These are phyloP conservation scores for Promerops cafer DNA, from an alignment of 2,113 vertebrate species.

Conservation along the genomic window DNA sequence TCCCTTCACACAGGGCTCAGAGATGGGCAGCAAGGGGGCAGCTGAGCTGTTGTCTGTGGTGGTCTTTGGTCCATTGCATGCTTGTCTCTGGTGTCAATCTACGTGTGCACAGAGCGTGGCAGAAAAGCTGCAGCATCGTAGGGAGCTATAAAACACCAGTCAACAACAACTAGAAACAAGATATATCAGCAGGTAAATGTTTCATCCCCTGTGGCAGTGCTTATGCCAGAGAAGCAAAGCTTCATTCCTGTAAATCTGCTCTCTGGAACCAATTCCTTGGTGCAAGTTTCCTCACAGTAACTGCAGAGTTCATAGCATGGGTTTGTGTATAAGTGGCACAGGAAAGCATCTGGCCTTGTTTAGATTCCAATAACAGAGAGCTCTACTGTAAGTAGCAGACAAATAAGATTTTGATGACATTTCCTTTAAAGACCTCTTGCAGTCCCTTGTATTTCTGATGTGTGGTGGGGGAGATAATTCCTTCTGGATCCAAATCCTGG, in stretches of 20 bases:
- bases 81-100: not conserved
- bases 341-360: not conserved
- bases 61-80: not conserved
- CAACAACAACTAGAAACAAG: not conserved
- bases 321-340: not conserved
- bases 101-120: not conserved
- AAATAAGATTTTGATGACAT: not conserved
- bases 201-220: not conserved
- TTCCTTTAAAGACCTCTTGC: not conserved
- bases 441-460: not conserved
- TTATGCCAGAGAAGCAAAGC: not conserved
- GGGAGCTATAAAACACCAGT: not conserved
- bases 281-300: not conserved
- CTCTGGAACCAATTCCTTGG: not conserved
- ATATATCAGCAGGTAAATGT: conserved; percentile 9
- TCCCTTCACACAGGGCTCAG: not conserved
- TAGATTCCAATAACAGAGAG: not conserved
- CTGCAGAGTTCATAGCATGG: not conserved
- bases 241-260: not conserved
- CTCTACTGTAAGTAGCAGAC: not conserved
- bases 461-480: not conserved
- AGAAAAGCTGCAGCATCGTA: not conserved
- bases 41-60: not conserved
- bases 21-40: not conserved
- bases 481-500: not conserved